Percentiles rank a stretch among this genome's conserved stretches.
Conservation (phyloP, 2,797 vertebrate species). For the Poecile montanus region DNA sequence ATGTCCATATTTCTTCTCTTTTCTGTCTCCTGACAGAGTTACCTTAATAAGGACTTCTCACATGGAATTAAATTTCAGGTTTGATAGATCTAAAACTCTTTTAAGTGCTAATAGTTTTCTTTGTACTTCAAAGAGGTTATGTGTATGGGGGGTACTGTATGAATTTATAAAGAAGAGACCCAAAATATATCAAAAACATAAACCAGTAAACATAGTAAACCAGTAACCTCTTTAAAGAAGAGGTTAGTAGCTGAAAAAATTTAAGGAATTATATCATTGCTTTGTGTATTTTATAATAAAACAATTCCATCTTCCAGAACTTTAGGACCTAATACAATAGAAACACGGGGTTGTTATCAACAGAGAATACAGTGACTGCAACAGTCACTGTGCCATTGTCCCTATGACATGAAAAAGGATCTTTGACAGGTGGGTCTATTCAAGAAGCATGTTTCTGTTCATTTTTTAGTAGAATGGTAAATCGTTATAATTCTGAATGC, state of each 20-base stretch:
- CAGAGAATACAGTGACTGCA: not conserved
- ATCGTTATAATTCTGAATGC: not conserved
- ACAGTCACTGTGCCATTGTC: not conserved
- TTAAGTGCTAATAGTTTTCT: not conserved
- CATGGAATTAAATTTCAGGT: not conserved
- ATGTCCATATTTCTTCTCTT: not conserved
- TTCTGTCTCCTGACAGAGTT: not conserved
- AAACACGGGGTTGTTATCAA: rapidly evolving
- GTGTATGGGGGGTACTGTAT: not conserved
- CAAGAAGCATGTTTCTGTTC: not conserved
- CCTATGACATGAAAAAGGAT: not conserved
- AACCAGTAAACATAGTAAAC: not conserved
- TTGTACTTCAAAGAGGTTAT: not conserved
- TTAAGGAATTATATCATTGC: not conserved
- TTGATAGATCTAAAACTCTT: not conserved
- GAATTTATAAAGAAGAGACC: not conserved
- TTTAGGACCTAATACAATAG: not conserved
- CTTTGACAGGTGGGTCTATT: not conserved
- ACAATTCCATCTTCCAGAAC: not conserved
- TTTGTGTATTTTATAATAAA: not conserved
- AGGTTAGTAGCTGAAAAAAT: not conserved
- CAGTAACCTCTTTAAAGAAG: not conserved
- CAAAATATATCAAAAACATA: not conserved
- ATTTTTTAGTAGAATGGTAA: not conserved
- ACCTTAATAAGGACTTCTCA: not conserved